A percentile compares a stretch with the other conserved stretches of the same genome.
Evolutionary conservation across 1,140 invertebrate genomes (phyloP).

Genomic region (Drosophila asahinai): DNA sequence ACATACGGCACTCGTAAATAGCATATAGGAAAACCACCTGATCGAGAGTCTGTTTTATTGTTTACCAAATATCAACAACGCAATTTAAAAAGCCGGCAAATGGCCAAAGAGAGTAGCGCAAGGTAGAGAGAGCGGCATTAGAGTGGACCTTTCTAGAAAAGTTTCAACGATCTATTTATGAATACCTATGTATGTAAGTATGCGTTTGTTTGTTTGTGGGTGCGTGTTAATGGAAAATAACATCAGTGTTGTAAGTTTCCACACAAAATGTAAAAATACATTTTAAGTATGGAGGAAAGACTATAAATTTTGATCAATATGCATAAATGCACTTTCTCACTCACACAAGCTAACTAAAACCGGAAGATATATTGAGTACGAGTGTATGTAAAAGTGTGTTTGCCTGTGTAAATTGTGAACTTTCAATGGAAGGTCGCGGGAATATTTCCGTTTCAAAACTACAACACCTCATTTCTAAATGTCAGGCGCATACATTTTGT

Average conservation of each 20-base stretch:
- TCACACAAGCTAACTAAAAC: constrained; percentile 14
- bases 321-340: constrained; percentile 19
- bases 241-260: constrained; percentile 26
- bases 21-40: constrained; percentile 57
- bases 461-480: constrained; percentile 26
- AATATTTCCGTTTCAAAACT: constrained; percentile 54
- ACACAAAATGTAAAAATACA: constrained; percentile 28
- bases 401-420: constrained; percentile 34
- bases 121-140: constrained; percentile 29
- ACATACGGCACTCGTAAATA: constrained; percentile 27
- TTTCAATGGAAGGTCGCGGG: constrained; percentile 60
- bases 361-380: constrained; percentile 23
- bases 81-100: constrained; percentile 72
- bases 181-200: not conserved
- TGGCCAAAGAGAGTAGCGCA: constrained; percentile 20
- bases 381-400: constrained; percentile 6
- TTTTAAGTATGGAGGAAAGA: constrained; percentile 2
- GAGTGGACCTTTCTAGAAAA: constrained; percentile 55
- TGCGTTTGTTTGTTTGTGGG: not conserved
- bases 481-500: not conserved
- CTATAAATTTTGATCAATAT: constrained; percentile 8
- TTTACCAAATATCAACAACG: constrained; percentile 74
- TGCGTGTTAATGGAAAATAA: constrained; percentile 26
- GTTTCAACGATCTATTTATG: constrained; percentile 4
- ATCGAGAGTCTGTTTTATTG: constrained; percentile 60